These are phyloP conservation scores for Rhyzopertha dominica DNA, from an alignment of 1,140 invertebrate genomes.

Conservation along the genomic window DNA sequence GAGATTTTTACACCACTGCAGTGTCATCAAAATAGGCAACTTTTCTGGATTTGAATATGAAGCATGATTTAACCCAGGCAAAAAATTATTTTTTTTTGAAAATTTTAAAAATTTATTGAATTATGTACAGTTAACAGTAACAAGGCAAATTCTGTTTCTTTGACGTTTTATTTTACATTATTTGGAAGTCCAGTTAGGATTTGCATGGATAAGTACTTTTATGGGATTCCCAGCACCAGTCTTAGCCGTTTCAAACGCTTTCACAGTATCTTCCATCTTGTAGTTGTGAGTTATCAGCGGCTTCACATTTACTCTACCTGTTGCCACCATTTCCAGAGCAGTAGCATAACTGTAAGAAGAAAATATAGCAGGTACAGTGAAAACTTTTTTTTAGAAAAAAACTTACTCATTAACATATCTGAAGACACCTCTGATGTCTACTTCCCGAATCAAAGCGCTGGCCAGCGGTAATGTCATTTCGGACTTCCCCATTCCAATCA, in stretches of 20 bases:
- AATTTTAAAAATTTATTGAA: too few relatives aligned
- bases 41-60: too few relatives aligned
- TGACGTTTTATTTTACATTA: too few relatives aligned
- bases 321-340: conserved; percentile 78
- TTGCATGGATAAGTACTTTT: conserved; percentile 90
- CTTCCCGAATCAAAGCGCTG: conserved; percentile 73
- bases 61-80: too few relatives aligned
- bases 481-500: conserved; percentile 80
- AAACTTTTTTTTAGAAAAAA: conserved; percentile 5
- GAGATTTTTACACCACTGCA: too few relatives aligned
- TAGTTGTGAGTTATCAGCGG: conserved; percentile 89
- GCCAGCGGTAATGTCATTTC: conserved; percentile 78
- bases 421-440: conserved; percentile 89
- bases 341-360: conserved; percentile 76
- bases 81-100: too few relatives aligned
- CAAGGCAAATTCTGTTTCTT: too few relatives aligned
- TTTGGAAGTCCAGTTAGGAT: conserved; percentile 49
- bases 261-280: conserved; percentile 71
- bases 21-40: too few relatives aligned
- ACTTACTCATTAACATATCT: conserved; percentile 83
- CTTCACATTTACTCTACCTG: conserved; percentile 79
- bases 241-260: conserved; percentile 83
- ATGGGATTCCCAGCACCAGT: conserved; percentile 66
- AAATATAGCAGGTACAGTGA: conserved; percentile 2
- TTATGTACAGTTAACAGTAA: too few relatives aligned